These are phyloP conservation scores for Leucophenga montana DNA, from an alignment of 2,888 invertebrate species.

Conservation along the genomic window DNA sequence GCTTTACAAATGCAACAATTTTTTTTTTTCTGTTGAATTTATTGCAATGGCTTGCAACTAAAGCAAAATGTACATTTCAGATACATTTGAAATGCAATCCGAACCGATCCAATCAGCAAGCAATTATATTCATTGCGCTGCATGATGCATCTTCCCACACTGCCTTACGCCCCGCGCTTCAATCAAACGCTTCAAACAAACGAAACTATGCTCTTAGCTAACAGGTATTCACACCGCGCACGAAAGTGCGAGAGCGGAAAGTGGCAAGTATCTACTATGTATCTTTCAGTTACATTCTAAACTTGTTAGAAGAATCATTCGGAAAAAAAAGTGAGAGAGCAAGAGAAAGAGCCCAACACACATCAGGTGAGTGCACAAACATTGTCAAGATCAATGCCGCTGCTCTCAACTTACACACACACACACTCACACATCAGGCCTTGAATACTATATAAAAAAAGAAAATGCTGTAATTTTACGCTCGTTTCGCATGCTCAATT, in stretches of 20 bases:
- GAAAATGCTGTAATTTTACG: slow-evolving; percentile 62
- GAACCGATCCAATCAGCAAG: slow-evolving; percentile 8
- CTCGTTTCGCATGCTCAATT: slow-evolving; percentile 67
- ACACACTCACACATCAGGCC: slow-evolving; percentile 29
- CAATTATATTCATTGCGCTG: slow-evolving; percentile 18
- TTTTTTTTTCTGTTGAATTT: too few relatives aligned
- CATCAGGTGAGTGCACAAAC: slow-evolving; percentile 30
- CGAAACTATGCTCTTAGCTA: not conserved
- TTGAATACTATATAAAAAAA: slow-evolving; percentile 35
- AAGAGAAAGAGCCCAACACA: slow-evolving; percentile 30
- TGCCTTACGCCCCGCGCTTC: not conserved
- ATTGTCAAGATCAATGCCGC: slow-evolving; percentile 55
- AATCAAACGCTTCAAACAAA: not conserved
- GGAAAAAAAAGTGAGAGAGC: slow-evolving; percentile 5
- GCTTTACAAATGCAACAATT: too few relatives aligned
- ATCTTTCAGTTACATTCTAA: slow-evolving; percentile 54
- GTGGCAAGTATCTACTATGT: slow-evolving; percentile 9
- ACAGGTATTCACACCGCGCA: not conserved
- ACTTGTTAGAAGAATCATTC: slow-evolving; percentile 57
- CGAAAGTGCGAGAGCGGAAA: not conserved
- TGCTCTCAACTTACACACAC: slow-evolving; percentile 16
- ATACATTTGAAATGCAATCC: not conserved
- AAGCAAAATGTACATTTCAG: not conserved
- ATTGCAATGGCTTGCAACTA: not conserved
- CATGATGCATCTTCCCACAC: not conserved